Percentiles rank a stretch among this genome's conserved stretches.
phyloP scores from a whole-genome alignment of 2,113 vertebrate genomes.

The human region DNA sequence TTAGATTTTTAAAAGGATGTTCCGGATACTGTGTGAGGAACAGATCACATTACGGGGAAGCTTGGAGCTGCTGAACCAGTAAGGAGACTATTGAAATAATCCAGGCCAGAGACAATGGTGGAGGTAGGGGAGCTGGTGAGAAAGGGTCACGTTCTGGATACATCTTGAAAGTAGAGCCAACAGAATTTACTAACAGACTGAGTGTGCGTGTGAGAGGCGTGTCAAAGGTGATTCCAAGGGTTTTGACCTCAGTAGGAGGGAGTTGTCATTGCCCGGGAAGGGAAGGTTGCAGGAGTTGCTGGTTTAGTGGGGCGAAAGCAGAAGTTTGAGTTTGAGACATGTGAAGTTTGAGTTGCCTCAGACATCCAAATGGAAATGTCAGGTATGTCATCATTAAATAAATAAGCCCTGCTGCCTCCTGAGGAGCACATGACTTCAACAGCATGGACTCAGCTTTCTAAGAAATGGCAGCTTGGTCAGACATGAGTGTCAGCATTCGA shows the following conservation, averaged over 20 bases:
- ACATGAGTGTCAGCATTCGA: background rate
- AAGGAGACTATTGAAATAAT: background rate
- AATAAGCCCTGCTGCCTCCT: background rate
- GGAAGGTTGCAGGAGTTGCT: background rate
- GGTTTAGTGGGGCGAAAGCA: background rate
- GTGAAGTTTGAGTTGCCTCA: background rate
- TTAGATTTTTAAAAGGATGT: background rate
- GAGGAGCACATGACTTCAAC: background rate
- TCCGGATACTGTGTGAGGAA: background rate
- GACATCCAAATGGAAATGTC: background rate
- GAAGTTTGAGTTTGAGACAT: background rate
- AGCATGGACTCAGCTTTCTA: background rate
- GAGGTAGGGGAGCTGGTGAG: background rate
- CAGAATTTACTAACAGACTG: too few species aligned
- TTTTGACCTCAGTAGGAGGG: background rate
- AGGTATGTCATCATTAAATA: background rate
- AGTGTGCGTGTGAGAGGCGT: background rate
- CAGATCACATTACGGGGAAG: background rate
- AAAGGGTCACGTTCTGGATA: background rate
- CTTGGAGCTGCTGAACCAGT: accelerated
- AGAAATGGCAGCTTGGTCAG: background rate
- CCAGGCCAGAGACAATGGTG: accelerated
- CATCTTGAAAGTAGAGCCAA: background rate
- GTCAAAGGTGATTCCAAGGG: background rate
- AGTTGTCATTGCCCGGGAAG: background rate